These are phyloP conservation scores for Sphaeridia pumilis DNA, from an alignment of 2,888 invertebrate species.

Conservation along the genomic window DNA sequence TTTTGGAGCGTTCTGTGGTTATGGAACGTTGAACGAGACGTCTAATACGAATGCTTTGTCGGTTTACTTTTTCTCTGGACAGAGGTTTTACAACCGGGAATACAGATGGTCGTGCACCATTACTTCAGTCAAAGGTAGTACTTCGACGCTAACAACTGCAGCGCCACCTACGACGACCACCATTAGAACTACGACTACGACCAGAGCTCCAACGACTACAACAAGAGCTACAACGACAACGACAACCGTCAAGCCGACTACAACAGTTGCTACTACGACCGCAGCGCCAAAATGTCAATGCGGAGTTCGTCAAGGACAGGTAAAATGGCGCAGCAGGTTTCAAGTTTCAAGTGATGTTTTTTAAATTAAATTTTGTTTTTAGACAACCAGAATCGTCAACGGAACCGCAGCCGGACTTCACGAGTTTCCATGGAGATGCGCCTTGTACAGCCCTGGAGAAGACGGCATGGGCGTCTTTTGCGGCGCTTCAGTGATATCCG, in stretches of 20 bases:
- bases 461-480: conserved; percentile 26
- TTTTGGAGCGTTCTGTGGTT: neutral
- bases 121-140: neutral
- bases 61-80: neutral
- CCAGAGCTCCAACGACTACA: neutral
- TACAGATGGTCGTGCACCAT: neutral
- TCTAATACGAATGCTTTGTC: neutral
- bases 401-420: conserved; percentile 15
- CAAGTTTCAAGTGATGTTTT: too few relatives aligned
- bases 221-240: neutral
- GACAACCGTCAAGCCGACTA: neutral
- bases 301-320: neutral
- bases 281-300: neutral
- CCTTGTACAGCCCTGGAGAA: conserved; percentile 14
- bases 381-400: conserved; percentile 25
- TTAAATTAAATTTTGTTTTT: neutral
- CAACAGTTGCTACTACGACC: neutral
- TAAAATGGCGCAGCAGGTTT: too few relatives aligned
- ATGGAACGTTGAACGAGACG: neutral
- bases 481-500: conserved; percentile 22
- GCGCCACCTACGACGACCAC: neutral
- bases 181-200: neutral
- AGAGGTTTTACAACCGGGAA: neutral
- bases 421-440: conserved; percentile 29
- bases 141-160: neutral